These are phyloP conservation scores for Oncorhynchus nerka DNA, from an alignment of 2,113 vertebrate genomes.

Conservation along the genomic window DNA sequence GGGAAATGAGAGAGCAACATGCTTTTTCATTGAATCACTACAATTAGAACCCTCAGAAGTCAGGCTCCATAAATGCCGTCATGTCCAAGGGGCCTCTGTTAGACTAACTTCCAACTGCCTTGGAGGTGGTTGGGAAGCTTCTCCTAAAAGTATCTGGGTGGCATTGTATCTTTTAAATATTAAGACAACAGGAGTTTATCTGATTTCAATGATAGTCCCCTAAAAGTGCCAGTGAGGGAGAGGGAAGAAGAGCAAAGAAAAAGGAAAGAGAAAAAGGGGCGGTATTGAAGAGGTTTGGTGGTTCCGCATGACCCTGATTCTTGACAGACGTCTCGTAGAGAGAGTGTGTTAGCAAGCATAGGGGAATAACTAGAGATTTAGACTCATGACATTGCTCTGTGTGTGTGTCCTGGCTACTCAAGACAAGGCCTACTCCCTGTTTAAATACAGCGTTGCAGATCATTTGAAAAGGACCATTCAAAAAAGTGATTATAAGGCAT, in stretches of 20 bases:
- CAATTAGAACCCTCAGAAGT: conserved; percentile 19
- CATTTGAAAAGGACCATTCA: too few species aligned
- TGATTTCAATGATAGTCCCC: conserved; percentile 27
- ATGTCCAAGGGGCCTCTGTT: conserved; percentile 49
- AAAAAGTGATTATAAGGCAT: too few species aligned
- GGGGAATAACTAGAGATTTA: neutral
- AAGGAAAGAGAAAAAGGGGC: neutral
- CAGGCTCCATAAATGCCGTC: conserved; percentile 31
- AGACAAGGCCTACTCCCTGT: too few species aligned
- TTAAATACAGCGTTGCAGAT: too few species aligned
- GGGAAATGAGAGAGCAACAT: conserved; percentile 1
- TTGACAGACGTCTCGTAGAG: neutral
- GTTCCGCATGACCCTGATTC: conserved; percentile 17
- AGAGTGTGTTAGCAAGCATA: neutral
- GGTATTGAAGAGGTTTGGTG: conserved; percentile 7
- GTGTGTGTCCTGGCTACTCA: too few species aligned
- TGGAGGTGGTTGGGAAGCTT: conserved; percentile 29
- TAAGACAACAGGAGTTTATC: conserved; percentile 29
- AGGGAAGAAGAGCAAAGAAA: neutral
- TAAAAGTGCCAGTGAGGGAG: conserved; percentile 12
- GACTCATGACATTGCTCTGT: neutral
- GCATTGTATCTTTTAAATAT: conserved; percentile 36
- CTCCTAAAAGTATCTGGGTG: conserved; percentile 36
- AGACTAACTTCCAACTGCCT: conserved; percentile 40
- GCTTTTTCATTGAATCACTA: conserved; percentile 50